Evolutionary conservation across 35 echinoderm and acorn worm species (phyloP).

Genomic region (Acanthaster planci): DNA sequence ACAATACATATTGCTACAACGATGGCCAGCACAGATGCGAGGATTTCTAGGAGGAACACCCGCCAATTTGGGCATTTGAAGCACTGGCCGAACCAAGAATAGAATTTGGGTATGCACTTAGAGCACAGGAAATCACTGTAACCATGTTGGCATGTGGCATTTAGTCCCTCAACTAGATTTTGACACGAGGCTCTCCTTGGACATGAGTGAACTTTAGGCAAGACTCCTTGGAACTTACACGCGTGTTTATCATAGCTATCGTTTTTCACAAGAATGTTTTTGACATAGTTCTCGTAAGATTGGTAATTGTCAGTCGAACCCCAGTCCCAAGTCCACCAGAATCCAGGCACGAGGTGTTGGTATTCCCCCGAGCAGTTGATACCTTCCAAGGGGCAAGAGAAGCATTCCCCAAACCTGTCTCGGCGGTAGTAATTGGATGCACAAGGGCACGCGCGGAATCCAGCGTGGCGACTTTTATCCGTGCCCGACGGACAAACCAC

Average conservation of each 20-base stretch:
- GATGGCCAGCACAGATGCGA: neutral
- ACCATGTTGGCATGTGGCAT: neutral
- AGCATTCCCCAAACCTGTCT: conserved; percentile 32
- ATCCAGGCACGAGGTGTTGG: conserved; percentile 35
- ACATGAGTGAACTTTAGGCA: neutral
- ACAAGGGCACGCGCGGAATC: conserved; percentile 54
- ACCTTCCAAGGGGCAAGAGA: neutral
- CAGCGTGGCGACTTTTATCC: conserved; percentile 24
- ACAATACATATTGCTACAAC: neutral
- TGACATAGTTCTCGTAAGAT: conserved; percentile 23
- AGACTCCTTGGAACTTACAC: neutral
- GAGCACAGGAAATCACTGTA: conserved; percentile 39
- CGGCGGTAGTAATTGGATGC: conserved; percentile 20
- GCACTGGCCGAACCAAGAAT: conserved; percentile 37
- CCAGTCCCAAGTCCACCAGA: conserved; percentile 42
- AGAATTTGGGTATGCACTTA: conserved; percentile 13
- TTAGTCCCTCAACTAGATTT: neutral
- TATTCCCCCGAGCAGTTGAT: conserved; percentile 39
- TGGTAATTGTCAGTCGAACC: neutral
- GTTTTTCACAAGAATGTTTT: neutral
- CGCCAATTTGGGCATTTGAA: conserved; percentile 9
- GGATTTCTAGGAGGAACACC: conserved; percentile 9
- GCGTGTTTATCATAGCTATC: neutral
- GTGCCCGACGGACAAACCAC: conserved; percentile 44
- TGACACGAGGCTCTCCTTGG: neutral